A percentile compares a stretch with the other conserved stretches of the same genome.
These are phyloP conservation scores for Diplazon laetatorius DNA, from an alignment of 2,888 invertebrate genomes.

Conservation along the genomic window DNA sequence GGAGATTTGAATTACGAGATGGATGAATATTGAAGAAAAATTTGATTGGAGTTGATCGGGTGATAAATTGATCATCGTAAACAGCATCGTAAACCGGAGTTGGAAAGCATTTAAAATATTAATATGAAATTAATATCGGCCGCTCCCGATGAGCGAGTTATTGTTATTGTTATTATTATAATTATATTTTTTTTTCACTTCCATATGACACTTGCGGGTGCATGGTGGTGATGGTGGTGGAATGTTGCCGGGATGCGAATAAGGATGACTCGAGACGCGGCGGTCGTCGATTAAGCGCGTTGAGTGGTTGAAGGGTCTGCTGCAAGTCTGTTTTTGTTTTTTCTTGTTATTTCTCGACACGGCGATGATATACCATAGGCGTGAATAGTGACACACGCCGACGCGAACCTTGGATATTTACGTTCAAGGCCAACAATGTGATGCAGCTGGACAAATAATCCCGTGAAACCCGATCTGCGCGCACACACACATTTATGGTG, in stretches of 20 bases:
- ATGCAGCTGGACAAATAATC: constrained; percentile 30
- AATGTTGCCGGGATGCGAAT: neutral
- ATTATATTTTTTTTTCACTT: neutral
- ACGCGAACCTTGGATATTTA: constrained; percentile 22
- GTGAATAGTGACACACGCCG: constrained; percentile 16
- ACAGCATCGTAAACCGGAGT: no score
- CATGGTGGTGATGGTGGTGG: neutral
- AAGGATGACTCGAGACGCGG: constrained; percentile 10
- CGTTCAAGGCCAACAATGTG: constrained; percentile 36
- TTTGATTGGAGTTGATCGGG: no score
- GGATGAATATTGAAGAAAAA: no score
- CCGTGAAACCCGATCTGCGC: constrained; percentile 45
- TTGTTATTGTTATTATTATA: neutral
- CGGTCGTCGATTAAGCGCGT: constrained; percentile 16
- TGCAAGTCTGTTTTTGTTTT: neutral
- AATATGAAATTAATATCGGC: neutral
- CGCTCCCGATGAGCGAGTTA: neutral
- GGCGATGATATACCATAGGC: neutral
- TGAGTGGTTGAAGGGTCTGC: constrained; percentile 1
- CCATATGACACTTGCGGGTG: neutral
- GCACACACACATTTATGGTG: constrained; percentile 44
- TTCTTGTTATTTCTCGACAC: neutral
- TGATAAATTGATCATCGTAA: no score
- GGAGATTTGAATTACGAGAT: no score
- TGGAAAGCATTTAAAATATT: neutral